Percentiles rank a stretch among this genome's conserved stretches.
Conservation (phyloP, 2,797 vertebrate genomes). For the Labroides dimidiatus region DNA sequence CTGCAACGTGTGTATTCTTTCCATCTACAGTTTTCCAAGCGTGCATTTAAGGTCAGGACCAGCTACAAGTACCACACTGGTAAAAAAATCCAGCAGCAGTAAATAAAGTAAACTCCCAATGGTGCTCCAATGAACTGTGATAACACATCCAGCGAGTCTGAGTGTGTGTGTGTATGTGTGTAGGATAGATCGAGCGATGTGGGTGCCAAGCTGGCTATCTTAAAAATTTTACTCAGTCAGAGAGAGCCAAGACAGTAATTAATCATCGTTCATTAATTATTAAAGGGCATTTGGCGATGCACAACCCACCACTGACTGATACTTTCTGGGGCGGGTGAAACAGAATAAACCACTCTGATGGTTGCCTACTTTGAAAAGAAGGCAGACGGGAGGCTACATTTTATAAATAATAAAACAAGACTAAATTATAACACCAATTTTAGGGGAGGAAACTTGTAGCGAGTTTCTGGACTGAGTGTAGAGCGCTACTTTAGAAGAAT, state of each 20-base stretch:
- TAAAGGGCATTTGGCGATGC: constrained; percentile 26
- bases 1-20: not conserved
- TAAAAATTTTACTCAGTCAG: constrained; percentile 21
- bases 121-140: constrained; percentile 20
- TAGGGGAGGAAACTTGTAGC: not conserved
- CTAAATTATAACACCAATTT: constrained; percentile 19
- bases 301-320: constrained; percentile 21
- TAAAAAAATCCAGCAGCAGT: constrained; percentile 11
- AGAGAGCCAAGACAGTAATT: constrained; percentile 40
- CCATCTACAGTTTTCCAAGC: not conserved
- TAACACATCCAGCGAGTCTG: constrained; percentile 11
- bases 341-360: constrained; percentile 12
- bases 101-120: constrained; percentile 15
- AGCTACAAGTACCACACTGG: constrained; percentile 12
- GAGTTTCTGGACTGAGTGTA: constrained; percentile 4
- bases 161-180: constrained; percentile 14
- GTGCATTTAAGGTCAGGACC: not conserved
- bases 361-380: constrained; percentile 3
- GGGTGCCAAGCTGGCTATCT: not conserved
- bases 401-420: constrained; percentile 28
- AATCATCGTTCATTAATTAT: constrained; percentile 63
- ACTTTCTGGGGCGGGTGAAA: constrained; percentile 7
- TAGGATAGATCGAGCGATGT: constrained; percentile 4
- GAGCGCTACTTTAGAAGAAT: not conserved
- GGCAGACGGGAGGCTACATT: constrained; percentile 12